Base-by-base conservation (phyloP, 2,888 invertebrate species). In the Branchellion lobata region DNA sequence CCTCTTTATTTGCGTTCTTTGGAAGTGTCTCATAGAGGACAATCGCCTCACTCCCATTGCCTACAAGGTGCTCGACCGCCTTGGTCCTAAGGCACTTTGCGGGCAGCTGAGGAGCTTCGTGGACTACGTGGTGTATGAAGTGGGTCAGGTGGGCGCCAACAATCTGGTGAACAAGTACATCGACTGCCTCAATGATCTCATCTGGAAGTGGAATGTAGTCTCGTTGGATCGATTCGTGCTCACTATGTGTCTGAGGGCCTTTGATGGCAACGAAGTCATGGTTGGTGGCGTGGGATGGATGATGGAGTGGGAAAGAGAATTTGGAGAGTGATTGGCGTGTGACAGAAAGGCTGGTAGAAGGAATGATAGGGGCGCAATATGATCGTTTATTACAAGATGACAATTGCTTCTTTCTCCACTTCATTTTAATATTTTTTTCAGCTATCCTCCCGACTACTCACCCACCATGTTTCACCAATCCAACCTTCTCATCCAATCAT, bases 191-290 rank as follows among this genome's bases (percentile, higher is more conserved):
- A 96, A 94, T 87, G 94, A 95, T 85, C 94, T 97, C 91, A 95
- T 97, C 82, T 97, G 97, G 96, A 95, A 96, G 85, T 96, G 94
- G 88, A 95, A 96, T 88, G 94, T 97, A 83, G 93, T 97, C 77
- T 94, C 96, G 53, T 93, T 97, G 82, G 97, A 97, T 88, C 90
- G 96, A 82, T 91, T 97, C 0, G 93, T 97, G 5, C 89, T 97
- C 61, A 96, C 96, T 87, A 89, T 97, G 88, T 82, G 81, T n/a
- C 61, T 57, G n/a, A 8, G 61, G 21, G 61, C 27, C 24, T 80
- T 80, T 24, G n/a, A 51, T 34, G 77, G 24, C 29, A 21, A 51
- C 31, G 29, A 51, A 27, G 24, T 75, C 27, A 47, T 47, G 31
- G 76, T 61, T 47, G 21, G 1, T n/a, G n/a, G n/a, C n/a, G n/a